Evolutionary conservation across 2,888 invertebrate species (phyloP), one percentile per base, ranked within the genome.

Genomic region (Teleogryllus oceanicus): DNA sequence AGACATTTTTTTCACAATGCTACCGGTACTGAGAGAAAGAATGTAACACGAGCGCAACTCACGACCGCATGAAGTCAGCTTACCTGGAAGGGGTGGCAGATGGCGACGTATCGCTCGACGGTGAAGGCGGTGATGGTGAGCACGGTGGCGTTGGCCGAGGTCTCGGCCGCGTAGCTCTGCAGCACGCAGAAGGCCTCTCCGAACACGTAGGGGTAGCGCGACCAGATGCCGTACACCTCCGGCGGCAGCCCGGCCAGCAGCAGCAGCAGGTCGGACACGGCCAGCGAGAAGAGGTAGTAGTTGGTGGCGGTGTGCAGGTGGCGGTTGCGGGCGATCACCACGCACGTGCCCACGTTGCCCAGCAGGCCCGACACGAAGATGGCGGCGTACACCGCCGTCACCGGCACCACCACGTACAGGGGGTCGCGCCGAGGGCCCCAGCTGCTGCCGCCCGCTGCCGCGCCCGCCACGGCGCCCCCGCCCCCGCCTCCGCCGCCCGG

Each of bases 231-330:
- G 85, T 94, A 92, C 80, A 95, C 89, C 85, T 96, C 96, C 78
- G 93, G 90, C 0, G 96, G 96, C 83, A 96, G 87, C 11, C 96
- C 96, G 84, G 93, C 91, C 11, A 93, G 86, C 49, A 94, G 88
- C 13, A 94, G 88, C 78, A 94, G 88, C 16, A 95, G 87, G 86
- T 95, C 95, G 2, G 94, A 94, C 20, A 94, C 89, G 1, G 95
- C 94, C 83, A 94, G 88, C 84, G 93, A 94, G 88, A 94, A 94
- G 74, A 95, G 89, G 85, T 95, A 95, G 86, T 93, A 94, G 87
- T 95, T 95, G 11, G 95, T 95, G 2, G 94, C 93, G 0, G 94
- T 94, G 86, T 94, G 94, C 94, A 95, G 94, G 82, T 93, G 92
- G 80, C 91, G 90, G 85, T 94, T 94, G 78, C 91, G 89, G 0